Evolutionary conservation across 2,888 invertebrate species (phyloP).

Genomic region (Drosophila macrothrix): DNA sequence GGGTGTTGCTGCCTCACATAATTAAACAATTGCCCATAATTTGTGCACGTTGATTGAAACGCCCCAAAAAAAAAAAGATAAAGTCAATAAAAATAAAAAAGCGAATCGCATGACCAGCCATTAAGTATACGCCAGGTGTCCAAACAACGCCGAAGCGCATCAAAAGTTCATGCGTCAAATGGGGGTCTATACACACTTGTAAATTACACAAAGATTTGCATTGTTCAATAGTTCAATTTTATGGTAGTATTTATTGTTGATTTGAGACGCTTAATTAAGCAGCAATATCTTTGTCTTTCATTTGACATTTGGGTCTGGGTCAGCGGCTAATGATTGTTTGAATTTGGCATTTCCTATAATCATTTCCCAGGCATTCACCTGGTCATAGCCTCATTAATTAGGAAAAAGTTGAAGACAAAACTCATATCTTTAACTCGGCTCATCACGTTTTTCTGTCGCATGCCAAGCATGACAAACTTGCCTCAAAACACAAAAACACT

Average conservation of each 20-base stretch:
- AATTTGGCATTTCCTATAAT: slow-evolving; percentile 41
- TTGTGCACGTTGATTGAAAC: slow-evolving; percentile 68
- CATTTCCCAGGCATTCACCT: slow-evolving; percentile 54
- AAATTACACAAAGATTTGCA: slow-evolving; percentile 63
- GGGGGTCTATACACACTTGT: slow-evolving; percentile 30
- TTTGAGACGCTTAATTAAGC: slow-evolving; percentile 23
- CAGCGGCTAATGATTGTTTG: slow-evolving; percentile 57
- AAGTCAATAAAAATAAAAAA: neutral
- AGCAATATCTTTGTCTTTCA: slow-evolving; percentile 2
- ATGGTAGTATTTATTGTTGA: slow-evolving; percentile 18
- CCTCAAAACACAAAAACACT: slow-evolving; percentile 60
- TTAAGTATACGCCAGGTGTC: slow-evolving; percentile 52
- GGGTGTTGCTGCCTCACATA: slow-evolving; percentile 69
- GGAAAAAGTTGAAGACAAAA: slow-evolving; percentile 43
- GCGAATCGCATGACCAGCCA: slow-evolving; percentile 29
- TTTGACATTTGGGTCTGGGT: slow-evolving; percentile 72
- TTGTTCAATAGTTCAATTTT: slow-evolving; percentile 45
- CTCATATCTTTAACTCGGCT: slow-evolving; percentile 35
- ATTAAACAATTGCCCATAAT: slow-evolving; percentile 77
- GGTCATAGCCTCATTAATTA: slow-evolving; percentile 59
- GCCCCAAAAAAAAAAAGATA: slow-evolving; percentile 36
- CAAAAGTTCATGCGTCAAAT: slow-evolving; percentile 24
- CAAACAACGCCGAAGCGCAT: slow-evolving; percentile 11
- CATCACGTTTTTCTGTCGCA: slow-evolving; percentile 44
- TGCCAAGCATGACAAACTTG: slow-evolving; percentile 30